Percentiles rank a stretch among this genome's conserved stretches.
Evolutionary conservation across 2,113 vertebrate species (phyloP).

Genomic region (Thunnus thynnus): DNA sequence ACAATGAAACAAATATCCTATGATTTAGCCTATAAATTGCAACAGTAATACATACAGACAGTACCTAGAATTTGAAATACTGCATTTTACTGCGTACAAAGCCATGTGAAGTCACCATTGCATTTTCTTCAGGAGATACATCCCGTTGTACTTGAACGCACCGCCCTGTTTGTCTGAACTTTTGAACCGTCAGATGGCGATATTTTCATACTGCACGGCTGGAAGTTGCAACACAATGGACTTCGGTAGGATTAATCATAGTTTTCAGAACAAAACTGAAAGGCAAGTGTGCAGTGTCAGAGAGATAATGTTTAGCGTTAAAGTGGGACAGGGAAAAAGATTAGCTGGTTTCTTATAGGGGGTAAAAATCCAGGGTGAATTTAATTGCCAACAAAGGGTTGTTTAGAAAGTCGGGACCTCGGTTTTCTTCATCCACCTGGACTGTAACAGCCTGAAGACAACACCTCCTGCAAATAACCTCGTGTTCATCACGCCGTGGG

Average conservation of each 20-base stretch:
- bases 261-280: background rate
- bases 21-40: background rate
- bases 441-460: background rate
- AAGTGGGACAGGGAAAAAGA: background rate
- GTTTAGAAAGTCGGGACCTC: background rate
- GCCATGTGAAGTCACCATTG: background rate
- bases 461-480: background rate
- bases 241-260: conserved; percentile 30
- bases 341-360: background rate
- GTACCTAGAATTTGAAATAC: too few species aligned
- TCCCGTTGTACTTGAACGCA: conserved; percentile 12
- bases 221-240: conserved; percentile 36
- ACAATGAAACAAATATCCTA: too few species aligned
- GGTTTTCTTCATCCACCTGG: conserved; percentile 12
- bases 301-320: background rate
- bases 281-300: background rate
- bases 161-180: background rate
- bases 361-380: background rate
- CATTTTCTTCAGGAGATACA: too few species aligned
- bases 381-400: background rate
- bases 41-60: background rate
- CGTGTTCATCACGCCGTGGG: background rate
- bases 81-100: background rate
- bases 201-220: background rate
- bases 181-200: conserved; percentile 66